phyloP scores from a whole-genome alignment of 2,113 vertebrate genomes.

The Pao palembangensis region DNA sequence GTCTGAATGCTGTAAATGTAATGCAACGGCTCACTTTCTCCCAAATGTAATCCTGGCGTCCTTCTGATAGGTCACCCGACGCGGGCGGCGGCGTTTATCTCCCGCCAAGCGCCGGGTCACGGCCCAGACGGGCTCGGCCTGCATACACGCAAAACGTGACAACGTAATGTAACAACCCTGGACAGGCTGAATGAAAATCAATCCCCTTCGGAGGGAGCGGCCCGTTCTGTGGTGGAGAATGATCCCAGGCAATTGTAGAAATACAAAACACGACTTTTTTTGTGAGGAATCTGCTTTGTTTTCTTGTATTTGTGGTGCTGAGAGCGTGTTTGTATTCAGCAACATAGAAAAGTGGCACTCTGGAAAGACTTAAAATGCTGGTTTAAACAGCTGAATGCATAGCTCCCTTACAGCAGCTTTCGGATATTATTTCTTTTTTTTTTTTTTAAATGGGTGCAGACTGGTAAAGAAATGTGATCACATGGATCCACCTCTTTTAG shows the following conservation, averaged over 20 bases:
- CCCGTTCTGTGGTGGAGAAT: slow-evolving; percentile 13
- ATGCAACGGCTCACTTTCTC: slow-evolving; percentile 47
- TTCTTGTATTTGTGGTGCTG: too few relatives aligned
- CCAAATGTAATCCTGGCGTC: slow-evolving; percentile 57
- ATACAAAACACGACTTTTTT: neutral
- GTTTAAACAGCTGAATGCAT: too few relatives aligned
- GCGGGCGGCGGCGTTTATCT: slow-evolving; percentile 32
- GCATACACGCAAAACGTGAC: slow-evolving; percentile 32
- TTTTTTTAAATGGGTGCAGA: slow-evolving; percentile 2
- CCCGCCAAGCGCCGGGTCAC: slow-evolving; percentile 27
- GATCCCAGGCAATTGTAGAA: slow-evolving; percentile 15
- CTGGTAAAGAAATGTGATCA: too few relatives aligned
- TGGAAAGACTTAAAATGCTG: too few relatives aligned
- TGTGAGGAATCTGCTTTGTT: neutral
- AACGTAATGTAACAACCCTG: slow-evolving; percentile 24
- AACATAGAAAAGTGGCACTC: too few relatives aligned
- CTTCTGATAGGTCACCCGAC: slow-evolving; percentile 50
- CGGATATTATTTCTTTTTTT: neutral
- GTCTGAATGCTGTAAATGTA: slow-evolving; percentile 48
- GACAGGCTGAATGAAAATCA: slow-evolving; percentile 26
- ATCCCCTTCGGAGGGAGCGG: slow-evolving; percentile 2
- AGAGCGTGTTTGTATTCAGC: too few relatives aligned
- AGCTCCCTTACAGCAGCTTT: too few relatives aligned
- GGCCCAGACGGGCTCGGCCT: slow-evolving; percentile 26
- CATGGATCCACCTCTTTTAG: too few relatives aligned